Conservation (phyloP, 1,140 invertebrate genomes). For the Matsumurasca onukii region DNA sequence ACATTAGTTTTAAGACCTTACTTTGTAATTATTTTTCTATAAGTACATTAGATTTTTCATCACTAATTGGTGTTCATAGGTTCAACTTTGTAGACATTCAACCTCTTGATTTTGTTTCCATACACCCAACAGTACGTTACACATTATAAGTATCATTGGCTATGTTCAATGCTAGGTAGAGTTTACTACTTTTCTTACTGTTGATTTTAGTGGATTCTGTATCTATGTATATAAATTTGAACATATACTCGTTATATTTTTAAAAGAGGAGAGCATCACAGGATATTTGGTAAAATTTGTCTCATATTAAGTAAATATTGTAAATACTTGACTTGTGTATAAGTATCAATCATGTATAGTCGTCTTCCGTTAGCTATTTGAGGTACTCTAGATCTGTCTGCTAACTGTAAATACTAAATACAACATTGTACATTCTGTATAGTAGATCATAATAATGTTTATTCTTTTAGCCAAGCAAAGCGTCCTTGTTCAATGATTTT, state of each 20-base stretch:
- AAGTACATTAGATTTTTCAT: background rate
- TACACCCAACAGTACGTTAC: no score
- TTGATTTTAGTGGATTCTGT: background rate
- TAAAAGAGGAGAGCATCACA: no score
- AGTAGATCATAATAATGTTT: background rate
- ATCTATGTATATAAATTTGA: background rate
- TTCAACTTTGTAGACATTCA: background rate
- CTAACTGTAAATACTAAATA: background rate
- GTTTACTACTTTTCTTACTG: background rate
- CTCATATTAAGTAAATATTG: background rate
- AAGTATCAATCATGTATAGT: background rate
- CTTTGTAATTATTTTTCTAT: background rate
- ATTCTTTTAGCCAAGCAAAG: background rate
- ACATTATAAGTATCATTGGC: no score
- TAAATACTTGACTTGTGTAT: background rate
- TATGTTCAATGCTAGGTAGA: no score
- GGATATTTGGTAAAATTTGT: background rate
- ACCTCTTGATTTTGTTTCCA: background rate
- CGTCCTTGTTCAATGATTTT: background rate
- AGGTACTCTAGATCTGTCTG: background rate
- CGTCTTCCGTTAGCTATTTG: background rate
- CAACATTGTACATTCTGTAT: slow-evolving; percentile 1
- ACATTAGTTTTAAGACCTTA: background rate
- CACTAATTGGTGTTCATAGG: background rate
- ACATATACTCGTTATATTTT: no score